Base-by-base conservation (phyloP, 2,888 invertebrate genomes). In the Strigamia crassipes region DNA sequence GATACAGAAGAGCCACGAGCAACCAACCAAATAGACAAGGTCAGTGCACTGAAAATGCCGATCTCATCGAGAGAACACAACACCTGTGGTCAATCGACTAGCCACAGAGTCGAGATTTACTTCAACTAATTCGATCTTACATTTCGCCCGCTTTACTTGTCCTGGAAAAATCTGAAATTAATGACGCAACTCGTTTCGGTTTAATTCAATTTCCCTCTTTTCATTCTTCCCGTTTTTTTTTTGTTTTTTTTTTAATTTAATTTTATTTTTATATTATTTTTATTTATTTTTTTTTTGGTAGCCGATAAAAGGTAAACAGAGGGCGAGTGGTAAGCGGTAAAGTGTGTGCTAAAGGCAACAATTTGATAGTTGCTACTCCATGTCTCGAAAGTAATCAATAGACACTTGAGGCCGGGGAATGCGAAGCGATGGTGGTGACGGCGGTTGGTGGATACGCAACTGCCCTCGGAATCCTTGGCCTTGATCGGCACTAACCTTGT, bases 11-110 rank as follows among this genome's bases (percentile, higher is more conserved):
- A 73, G 73, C 13, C 73, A n/a, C 12, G 23, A 12, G 31, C 31
- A 31, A 31, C 73, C 73, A 73, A 15, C 73, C 73, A 8, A 73
- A 27, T 31, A 73, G 73, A 73, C 73, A 73, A 73, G 73, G 73
- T 73, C 73, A 73, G 73, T 31, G 73, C 73, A 27, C 73, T 73
- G 73, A 12, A 15, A 31, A 73, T 31, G 31, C 73, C 73, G 73
- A 73, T 73, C 73, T 27, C 61, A 73, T 27, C 73, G 73, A 73
- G 73, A 73, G 31, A 73, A 73, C 73, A 31, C 73, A 73, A 73
- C 73, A 73, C 73, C 73, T 73, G 73, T 73, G 73, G 73, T 73
- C 73, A 73, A 73, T 73, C 73, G 73, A 73, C 73, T 73, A 31
- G 73, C 73, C 73, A 73, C 73, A 73, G 73, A 73, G 73, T 12